Evolutionary conservation across 1,140 invertebrate species (phyloP).

Genomic region (Pygmarrhopalites habei): DNA sequence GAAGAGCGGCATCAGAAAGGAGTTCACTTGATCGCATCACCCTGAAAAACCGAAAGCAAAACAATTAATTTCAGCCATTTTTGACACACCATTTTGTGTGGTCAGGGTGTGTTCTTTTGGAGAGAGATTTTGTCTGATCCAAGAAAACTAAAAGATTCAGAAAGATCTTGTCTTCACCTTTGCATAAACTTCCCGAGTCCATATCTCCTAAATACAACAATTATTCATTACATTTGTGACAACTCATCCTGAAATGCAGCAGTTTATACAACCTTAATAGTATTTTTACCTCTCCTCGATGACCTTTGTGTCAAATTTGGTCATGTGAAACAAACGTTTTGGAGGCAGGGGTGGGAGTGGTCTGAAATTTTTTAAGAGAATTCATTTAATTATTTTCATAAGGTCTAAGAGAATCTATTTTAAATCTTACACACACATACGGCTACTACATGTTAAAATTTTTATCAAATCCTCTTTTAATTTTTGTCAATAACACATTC

Average conservation of each 20-base stretch:
- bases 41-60: constrained; percentile 15
- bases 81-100: background rate
- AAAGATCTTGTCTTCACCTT: constrained; percentile 20
- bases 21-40: constrained; percentile 36
- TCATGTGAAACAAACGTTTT: constrained; percentile 30
- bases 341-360: constrained; percentile 35
- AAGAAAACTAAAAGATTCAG: background rate
- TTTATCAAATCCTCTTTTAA: too few relatives aligned
- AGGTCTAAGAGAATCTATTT: too few relatives aligned
- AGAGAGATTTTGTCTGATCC: background rate
- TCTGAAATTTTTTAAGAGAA: constrained; percentile 15
- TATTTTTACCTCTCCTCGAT: too few relatives aligned
- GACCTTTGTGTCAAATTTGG: constrained; percentile 34
- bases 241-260: too few relatives aligned
- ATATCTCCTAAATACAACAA: constrained; percentile 1
- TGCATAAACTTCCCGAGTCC: constrained; percentile 36
- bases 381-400: too few relatives aligned
- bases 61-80: too few relatives aligned
- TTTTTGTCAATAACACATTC: too few relatives aligned
- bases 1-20: constrained; percentile 36
- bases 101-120: too few relatives aligned
- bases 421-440: too few relatives aligned
- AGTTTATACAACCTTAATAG: too few relatives aligned
- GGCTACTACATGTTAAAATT: too few relatives aligned
- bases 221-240: too few relatives aligned